Evolutionary conservation across 2,797 vertebrate genomes (phyloP), one percentile per base, ranked within the genome.

Genomic region (Acipenser oxyrinchus): DNA sequence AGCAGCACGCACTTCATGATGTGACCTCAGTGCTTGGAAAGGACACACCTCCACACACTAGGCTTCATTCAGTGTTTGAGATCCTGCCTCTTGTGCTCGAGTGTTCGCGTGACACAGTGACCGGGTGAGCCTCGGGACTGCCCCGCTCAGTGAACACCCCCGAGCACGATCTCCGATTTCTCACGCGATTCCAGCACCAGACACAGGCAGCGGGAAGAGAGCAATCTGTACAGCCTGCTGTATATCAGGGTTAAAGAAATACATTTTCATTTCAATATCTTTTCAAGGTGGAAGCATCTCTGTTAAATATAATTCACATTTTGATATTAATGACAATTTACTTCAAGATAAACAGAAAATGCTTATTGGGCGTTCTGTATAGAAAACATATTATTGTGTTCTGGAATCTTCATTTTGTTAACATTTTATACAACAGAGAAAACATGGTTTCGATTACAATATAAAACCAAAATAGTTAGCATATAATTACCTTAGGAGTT

Each of bases 91-190:
- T 87, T 80, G 83, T 78, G 79, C 76, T 81, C 10, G 23, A 60
- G 80, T 85, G 86, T 88, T 91, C 80, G 89, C 89, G 89, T 91
- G 89, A 90, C 89, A 86, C 4, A 37, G 37, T 37, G 81, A 83
- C 81, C 82, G 75, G 78, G 86, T 80, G 37, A 89, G 89, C 89
- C 86, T 88, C 87, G 79, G 83, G 84, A 88, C 86, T 85, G 86
- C 87, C 84, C 83, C 79, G 81, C 78, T 83, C 81, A 85, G 75
- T 77, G 74, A 76, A 79, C 85, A 83, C 85, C 83, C 86, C 85
- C 83, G 7, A 72, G 79, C 72, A 69, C 68, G 72, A 75, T 78
- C 85, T 78, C 75, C 79, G 74, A 84, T n/a, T 86, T 87, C 84
- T 84, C 86, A 88, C 88, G 84, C 86, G 84, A 79, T 80, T 80